phyloP scores from a whole-genome alignment of 2,888 invertebrate genomes.

The Patella caerulea region DNA sequence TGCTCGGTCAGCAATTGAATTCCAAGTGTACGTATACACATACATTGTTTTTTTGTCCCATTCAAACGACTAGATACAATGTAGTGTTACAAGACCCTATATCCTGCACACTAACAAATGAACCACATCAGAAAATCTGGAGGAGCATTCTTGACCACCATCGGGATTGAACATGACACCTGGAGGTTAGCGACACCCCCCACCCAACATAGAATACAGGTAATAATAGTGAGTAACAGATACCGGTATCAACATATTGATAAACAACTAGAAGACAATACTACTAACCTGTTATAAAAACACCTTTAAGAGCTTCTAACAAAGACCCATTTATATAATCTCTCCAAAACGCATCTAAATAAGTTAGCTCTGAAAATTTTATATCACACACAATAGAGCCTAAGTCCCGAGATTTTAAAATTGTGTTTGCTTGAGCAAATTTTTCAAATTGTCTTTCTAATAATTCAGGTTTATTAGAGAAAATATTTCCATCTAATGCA shows the following conservation, averaged over 20 bases:
- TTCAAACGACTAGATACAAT: no score
- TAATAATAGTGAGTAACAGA: no score
- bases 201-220: neutral
- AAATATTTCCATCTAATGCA: constrained; percentile 59
- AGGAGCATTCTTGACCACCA: no score
- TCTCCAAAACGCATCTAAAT: constrained; percentile 70
- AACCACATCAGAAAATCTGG: no score
- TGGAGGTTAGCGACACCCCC: no score
- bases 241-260: no score
- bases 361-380: constrained; percentile 67
- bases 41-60: no score
- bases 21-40: no score
- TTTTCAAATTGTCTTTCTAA: constrained; percentile 64
- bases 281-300: constrained; percentile 59
- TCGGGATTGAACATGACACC: no score
- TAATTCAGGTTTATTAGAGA: constrained; percentile 61
- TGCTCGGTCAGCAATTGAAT: no score
- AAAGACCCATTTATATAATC: constrained; percentile 69
- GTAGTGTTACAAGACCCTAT: no score
- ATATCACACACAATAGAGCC: constrained; percentile 69
- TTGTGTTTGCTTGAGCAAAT: constrained; percentile 65
- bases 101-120: no score
- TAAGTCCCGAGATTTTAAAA: constrained; percentile 65
- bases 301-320: constrained; percentile 66
- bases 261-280: neutral